Evolutionary conservation across 2,113 vertebrate species (phyloP).

Genomic region (Arizona elegans): DNA sequence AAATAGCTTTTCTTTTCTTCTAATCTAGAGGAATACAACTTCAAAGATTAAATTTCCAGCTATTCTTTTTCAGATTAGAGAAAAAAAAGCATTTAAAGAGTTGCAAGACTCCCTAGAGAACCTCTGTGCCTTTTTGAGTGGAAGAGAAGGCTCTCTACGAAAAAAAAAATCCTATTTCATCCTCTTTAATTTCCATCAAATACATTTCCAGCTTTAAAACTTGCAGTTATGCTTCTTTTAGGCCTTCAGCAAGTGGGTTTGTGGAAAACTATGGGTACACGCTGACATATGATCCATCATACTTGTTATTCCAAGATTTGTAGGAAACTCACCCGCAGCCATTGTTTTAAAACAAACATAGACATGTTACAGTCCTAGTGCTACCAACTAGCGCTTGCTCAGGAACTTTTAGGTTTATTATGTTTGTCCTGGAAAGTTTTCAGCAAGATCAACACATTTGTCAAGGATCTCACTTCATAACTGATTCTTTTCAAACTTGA

Average conservation of each 20-base stretch:
- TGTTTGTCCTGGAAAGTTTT: neutral
- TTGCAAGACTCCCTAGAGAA: neutral
- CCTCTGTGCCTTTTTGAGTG: neutral
- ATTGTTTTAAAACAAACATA: neutral
- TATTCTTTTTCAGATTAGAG: neutral
- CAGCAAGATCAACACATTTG: neutral
- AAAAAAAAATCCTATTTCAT: neutral
- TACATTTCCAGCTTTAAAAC: neutral
- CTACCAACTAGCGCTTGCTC: neutral
- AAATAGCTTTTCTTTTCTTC: neutral
- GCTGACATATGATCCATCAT: neutral
- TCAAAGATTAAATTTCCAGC: neutral
- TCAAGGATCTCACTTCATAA: neutral
- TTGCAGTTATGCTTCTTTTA: neutral
- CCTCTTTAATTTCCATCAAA: neutral
- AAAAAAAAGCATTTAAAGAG: neutral
- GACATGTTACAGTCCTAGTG: neutral
- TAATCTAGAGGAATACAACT: neutral
- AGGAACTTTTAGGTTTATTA: neutral
- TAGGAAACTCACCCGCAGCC: neutral
- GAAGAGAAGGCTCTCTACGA: neutral
- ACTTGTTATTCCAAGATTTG: neutral
- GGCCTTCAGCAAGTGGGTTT: neutral
- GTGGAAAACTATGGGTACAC: neutral
- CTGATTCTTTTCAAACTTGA: neutral